Percentiles rank a stretch among this genome's conserved stretches.
phyloP scores from a whole-genome alignment of 2,113 vertebrate genomes.

The Australoheros scitulus region DNA sequence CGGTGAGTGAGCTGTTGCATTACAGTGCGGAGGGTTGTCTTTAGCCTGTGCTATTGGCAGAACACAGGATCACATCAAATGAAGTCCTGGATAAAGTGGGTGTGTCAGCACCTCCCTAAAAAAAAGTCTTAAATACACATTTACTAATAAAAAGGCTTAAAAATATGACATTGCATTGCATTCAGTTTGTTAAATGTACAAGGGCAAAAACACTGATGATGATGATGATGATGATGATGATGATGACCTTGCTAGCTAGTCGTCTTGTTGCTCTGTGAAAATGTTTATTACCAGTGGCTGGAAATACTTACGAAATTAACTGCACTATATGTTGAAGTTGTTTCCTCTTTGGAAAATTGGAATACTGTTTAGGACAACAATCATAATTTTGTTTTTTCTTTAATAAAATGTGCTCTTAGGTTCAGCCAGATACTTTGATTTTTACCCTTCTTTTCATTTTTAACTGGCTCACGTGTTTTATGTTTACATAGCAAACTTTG shows the following conservation, averaged over 20 bases:
- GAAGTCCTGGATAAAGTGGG: no score
- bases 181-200: background rate
- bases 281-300: background rate
- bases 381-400: background rate
- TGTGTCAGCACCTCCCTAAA: no score
- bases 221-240: background rate
- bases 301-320: background rate
- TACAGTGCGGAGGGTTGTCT: background rate
- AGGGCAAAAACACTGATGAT: background rate
- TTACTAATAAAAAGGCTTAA: background rate
- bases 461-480: background rate
- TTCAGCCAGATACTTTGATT: background rate
- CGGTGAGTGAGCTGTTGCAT: constrained; percentile 79
- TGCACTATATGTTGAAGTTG: background rate
- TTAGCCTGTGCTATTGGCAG: background rate
- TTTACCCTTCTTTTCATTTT: background rate
- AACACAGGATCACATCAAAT: background rate
- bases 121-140: no score
- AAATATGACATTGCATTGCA: background rate
- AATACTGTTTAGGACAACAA: background rate
- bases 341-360: no score
- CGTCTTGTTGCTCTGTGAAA: background rate
- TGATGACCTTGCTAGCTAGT: background rate
- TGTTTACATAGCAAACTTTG: background rate
- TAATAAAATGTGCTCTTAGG: background rate